phyloP scores from a whole-genome alignment of 2,888 invertebrate genomes.

The Aelia acuminata region DNA sequence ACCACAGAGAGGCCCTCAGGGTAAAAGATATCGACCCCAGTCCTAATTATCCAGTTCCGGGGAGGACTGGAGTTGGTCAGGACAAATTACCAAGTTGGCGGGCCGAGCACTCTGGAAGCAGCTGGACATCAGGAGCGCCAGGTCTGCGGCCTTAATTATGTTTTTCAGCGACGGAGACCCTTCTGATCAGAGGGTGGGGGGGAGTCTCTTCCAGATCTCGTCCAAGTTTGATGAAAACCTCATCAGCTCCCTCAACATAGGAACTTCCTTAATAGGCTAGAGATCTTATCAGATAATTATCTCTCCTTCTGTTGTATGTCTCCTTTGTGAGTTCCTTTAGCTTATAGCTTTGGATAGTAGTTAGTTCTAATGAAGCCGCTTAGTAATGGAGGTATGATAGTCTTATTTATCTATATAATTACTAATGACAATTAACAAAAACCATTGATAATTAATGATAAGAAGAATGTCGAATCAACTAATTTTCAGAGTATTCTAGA shows the following conservation, averaged over 20 bases:
- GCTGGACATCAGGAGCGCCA: not conserved
- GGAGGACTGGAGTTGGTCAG: not conserved
- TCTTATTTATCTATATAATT: not conserved
- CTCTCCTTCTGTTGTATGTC: conserved; percentile 20
- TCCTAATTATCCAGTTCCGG: conserved; percentile 26
- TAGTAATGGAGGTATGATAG: not conserved
- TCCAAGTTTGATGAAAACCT: conserved; percentile 40
- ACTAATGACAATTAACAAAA: not conserved
- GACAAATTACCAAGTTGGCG: conserved; percentile 35
- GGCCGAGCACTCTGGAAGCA: not conserved
- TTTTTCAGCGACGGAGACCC: conserved; percentile 4
- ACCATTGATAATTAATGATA: not conserved
- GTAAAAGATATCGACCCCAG: conserved; percentile 24
- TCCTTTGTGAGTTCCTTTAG: not conserved
- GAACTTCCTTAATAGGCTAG: conserved; percentile 31
- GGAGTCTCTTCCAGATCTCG: not conserved
- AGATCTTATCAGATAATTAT: conserved; percentile 44
- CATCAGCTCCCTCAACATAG: conserved; percentile 10
- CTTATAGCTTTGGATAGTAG: conserved; percentile 19
- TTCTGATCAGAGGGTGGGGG: not conserved
- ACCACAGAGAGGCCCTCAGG: conserved; percentile 31
- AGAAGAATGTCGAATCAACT: not conserved
- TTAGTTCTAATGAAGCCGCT: not conserved
- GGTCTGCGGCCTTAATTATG: conserved; percentile 29
- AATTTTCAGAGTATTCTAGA: too few species aligned